Evolutionary conservation across 2,113 vertebrate species (phyloP).

Genomic region (Salvelinus namaycush): DNA sequence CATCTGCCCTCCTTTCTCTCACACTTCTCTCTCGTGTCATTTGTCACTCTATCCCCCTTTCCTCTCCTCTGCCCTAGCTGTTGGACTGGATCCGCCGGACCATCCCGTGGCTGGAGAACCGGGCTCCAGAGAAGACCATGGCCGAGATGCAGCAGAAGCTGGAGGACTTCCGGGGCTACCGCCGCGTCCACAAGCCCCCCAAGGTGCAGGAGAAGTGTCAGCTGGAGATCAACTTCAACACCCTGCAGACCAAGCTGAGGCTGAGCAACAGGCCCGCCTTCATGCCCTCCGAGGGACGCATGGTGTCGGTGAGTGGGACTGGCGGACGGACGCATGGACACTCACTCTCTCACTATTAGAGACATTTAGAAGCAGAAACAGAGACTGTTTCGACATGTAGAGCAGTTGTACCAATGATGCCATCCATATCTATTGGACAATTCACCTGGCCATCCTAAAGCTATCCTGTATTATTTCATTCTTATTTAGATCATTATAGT

Average conservation of each 20-base stretch:
- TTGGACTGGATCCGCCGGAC: conserved; percentile 93
- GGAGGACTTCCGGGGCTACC: conserved; percentile 93
- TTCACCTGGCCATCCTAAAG: no score
- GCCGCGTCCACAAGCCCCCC: conserved; percentile 88
- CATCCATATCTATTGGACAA: no score
- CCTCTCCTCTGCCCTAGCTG: conserved; percentile 66
- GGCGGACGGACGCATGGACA: no score
- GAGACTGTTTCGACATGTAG: neutral
- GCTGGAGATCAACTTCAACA: conserved; percentile 98
- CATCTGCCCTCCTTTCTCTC: neutral
- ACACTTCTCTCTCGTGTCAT: neutral
- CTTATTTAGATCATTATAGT: no score
- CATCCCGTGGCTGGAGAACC: conserved; percentile 92
- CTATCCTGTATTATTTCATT: no score
- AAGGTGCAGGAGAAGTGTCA: conserved; percentile 95
- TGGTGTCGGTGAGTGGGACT: conserved; percentile 83
- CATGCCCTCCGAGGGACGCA: conserved; percentile 93
- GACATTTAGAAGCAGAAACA: neutral
- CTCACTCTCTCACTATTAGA: no score
- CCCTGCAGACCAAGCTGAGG: conserved; percentile 92
- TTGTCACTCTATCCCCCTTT: neutral
- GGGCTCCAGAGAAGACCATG: conserved; percentile 88
- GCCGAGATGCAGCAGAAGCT: conserved; percentile 93
- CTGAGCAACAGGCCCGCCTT: conserved; percentile 93
- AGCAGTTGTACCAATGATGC: no score